A percentile compares a stretch with the other conserved stretches of the same genome.
phyloP scores from a whole-genome alignment of 1,140 invertebrate species.

The Danaus melanippus region DNA sequence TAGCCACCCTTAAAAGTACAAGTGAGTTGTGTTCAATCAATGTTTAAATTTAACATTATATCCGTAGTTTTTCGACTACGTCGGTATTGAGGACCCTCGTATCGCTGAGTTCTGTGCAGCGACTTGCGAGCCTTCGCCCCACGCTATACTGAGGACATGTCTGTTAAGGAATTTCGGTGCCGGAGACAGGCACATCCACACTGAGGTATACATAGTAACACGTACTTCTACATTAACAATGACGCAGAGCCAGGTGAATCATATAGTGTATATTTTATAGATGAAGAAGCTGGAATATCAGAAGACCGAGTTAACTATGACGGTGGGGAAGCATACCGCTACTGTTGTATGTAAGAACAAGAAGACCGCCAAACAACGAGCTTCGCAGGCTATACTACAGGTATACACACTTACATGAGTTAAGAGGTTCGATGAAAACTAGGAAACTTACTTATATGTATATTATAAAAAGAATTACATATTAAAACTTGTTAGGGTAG shows the following conservation, averaged over 20 bases:
- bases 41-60: not conserved
- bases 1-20: no score
- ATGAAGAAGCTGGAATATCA: constrained; percentile 91
- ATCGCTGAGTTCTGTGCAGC: constrained; percentile 95
- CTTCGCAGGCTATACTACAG: constrained; percentile 95
- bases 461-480: no score
- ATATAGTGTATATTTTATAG: constrained; percentile 25
- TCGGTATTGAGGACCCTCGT: constrained; percentile 93
- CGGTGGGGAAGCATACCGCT: constrained; percentile 91
- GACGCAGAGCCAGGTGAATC: not conserved
- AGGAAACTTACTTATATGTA: no score
- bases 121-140: constrained; percentile 95
- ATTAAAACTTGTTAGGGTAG: no score
- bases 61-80: constrained; percentile 91
- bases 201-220: constrained; percentile 74
- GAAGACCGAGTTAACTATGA: constrained; percentile 95
- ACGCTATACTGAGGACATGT: constrained; percentile 93
- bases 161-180: constrained; percentile 94
- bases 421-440: no score
- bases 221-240: not conserved
- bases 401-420: constrained; percentile 30
- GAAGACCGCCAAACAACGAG: constrained; percentile 96
- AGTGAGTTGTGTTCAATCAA: no score
- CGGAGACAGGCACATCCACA: constrained; percentile 89
- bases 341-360: constrained; percentile 96